Base-by-base conservation (phyloP, 2,113 vertebrate genomes). In the Lanius collurio region DNA sequence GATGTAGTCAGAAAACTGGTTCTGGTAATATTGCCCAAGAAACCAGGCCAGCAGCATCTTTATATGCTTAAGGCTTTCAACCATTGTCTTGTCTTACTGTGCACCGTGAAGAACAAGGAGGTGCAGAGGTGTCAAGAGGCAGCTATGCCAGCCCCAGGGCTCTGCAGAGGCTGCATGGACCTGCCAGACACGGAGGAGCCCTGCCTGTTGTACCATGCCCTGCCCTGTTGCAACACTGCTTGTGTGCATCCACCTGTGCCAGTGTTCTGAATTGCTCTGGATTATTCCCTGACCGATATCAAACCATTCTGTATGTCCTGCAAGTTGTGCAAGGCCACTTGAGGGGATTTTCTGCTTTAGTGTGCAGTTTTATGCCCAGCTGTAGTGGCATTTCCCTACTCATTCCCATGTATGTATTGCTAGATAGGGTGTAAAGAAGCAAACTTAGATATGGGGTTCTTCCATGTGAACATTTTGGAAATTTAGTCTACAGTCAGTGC, bases 401-500 rank as follows among this genome's bases (percentile, higher is more conserved):
- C 33, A 9, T 22, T 53, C 26, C 42, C 60, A 70, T 0, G 0
- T 23, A 19, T 5, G 2, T 28, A 10, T 42, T 69, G 16, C 31
- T 59, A 50, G n/a, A 24, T 11, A 31, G 17, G 23, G 6, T 62
- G 63, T 62, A 74, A 79, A 91, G 30, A 31, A 47, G 8, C 11
- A 68, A 84, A 78, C 0, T 0, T 30, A 65, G 27, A 4, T 44
- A 35, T 26, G 15, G 15, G 3, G 11, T 23, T 76, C 19, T 79
- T 87, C 31, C 19, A 6, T 14, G 9, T 24, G 39, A 78, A 31
- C 1, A 1, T 82, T 91, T 47, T 24, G 47, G 63, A 67, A 70
- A 16, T 59, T 63, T 50, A 75, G 23, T 31, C 31, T 88, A 8
- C 7, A 87, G 13, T 12, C 11, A 26, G 7, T 53, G 49, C 89